Base-by-base conservation (phyloP, 2,888 invertebrate species). In the Ornithoptera priamus region DNA sequence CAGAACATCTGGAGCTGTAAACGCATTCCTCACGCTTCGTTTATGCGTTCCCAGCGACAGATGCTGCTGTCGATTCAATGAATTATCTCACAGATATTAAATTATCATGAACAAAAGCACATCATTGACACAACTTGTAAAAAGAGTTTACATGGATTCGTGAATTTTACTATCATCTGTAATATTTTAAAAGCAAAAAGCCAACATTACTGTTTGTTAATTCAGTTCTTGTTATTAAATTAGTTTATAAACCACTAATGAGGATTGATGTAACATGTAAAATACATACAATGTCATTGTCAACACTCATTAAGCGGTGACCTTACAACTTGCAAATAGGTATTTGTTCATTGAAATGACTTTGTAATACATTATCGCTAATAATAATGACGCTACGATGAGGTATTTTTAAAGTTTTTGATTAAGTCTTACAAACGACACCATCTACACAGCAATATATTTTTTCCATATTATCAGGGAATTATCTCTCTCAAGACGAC, bases 51-150 rank as follows among this genome's bases (percentile, higher is more conserved):
- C 63, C 70, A 63, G 50, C 57, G 58, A 63, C 70, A 62, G 63
- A 46, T 63, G 70, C 24, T 63, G 53, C 39, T 53, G 22, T 59
- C 39, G 57, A 67, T 36, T 67, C 63, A 70, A 62, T 67, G 63
- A 70, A 64, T 60, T 67, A 59, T 67, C 67, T 39, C 66, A 70
- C 67, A 57, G 63, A 60, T 70, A 58, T 67, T 53, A 24, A 18
- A 18, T 60, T 59, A 66, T 24, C 50, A 17, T 50, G 39, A 3
- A 18, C 15, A 59, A 62, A 62, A 62, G 5, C 60, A 53, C n/a
- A 18, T 1, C 53, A 5, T 50, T 50, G 5, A 18, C n/a, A 50
- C 12, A 18, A 53, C 18, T 53, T 7, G 7, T n/a, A n/a, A 4
- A 53, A 6, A 18, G 3, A 53, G 6, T n/a, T 4, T 6, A 7